Evolutionary conservation across 2,888 invertebrate genomes (phyloP).

Genomic region (Myopa tessellatipennis): DNA sequence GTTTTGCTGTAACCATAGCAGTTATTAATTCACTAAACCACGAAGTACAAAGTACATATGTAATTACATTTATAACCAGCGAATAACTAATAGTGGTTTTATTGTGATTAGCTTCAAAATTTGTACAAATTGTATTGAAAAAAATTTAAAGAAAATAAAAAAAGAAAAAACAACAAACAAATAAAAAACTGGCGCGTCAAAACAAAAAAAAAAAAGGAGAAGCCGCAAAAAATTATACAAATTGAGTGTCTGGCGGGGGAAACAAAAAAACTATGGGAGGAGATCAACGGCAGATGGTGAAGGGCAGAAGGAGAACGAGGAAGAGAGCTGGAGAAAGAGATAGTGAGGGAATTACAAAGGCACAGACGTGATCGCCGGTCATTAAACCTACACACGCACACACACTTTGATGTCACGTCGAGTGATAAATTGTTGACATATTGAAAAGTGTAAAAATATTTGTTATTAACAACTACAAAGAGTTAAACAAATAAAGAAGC

Average conservation of each 20-base stretch:
- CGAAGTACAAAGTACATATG: no score
- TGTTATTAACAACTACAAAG: not conserved
- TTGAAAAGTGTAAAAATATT: slow-evolving; percentile 5
- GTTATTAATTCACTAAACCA: no score
- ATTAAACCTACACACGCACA: slow-evolving; percentile 38
- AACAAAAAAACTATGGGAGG: not conserved
- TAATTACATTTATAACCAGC: no score
- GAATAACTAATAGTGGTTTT: no score
- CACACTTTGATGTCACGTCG: slow-evolving; percentile 20
- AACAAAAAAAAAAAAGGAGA: slow-evolving; percentile 14
- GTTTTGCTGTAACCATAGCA: no score
- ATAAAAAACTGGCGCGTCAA: not conserved
- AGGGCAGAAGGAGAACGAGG: not conserved
- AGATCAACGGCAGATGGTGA: not conserved
- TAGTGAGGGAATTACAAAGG: not conserved
- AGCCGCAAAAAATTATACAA: slow-evolving; percentile 12
- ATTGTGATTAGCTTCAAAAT: no score
- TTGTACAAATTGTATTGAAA: not conserved
- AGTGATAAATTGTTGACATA: slow-evolving; percentile 31
- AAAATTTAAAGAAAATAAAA: not conserved
- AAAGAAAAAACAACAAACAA: not conserved
- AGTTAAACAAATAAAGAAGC: not conserved
- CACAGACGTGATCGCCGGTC: slow-evolving; percentile 40
- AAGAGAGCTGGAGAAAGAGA: not conserved
- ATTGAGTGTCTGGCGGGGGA: not conserved